Evolutionary conservation across 2,888 invertebrate genomes (phyloP).

Genomic region (Agrotis clavis): DNA sequence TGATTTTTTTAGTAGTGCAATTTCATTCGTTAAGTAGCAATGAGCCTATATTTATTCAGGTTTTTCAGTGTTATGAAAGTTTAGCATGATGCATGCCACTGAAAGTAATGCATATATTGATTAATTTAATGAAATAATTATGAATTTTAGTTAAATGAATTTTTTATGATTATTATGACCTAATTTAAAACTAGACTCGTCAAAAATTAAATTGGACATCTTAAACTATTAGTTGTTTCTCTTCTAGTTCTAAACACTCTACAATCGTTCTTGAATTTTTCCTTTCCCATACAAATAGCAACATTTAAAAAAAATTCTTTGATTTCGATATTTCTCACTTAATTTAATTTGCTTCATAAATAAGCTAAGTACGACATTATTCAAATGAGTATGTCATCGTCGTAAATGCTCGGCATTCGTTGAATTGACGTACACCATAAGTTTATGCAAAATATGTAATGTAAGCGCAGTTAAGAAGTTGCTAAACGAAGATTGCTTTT

Average conservation of each 20-base stretch:
- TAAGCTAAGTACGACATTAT: slow-evolving; percentile 35
- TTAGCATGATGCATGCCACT: neutral
- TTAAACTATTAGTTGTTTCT: too few relatives aligned
- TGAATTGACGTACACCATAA: slow-evolving; percentile 35
- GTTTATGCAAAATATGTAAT: slow-evolving; percentile 37
- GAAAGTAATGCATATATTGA: neutral
- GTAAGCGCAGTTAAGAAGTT: slow-evolving; percentile 14
- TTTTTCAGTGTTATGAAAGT: neutral
- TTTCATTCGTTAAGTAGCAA: slow-evolving; percentile 8
- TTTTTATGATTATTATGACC: too few relatives aligned
- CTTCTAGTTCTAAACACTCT: neutral
- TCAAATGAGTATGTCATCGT: slow-evolving; percentile 51
- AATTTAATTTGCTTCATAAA: slow-evolving; percentile 13
- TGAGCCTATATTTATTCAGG: neutral
- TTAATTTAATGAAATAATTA: neutral
- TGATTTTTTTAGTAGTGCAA: neutral
- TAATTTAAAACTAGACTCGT: neutral
- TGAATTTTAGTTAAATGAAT: too few relatives aligned
- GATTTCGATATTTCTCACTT: slow-evolving; percentile 5
- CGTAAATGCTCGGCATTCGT: slow-evolving; percentile 29
- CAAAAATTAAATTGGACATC: neutral
- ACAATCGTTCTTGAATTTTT: slow-evolving; percentile 12
- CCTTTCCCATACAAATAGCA: slow-evolving; percentile 4
- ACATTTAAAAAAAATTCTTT: too few relatives aligned
- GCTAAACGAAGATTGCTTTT: slow-evolving; percentile 22